Evolutionary conservation across 64 coral and sea anemone genomes (phyloP), one percentile per base, ranked within the genome.

Genomic region (Actinia equina): DNA sequence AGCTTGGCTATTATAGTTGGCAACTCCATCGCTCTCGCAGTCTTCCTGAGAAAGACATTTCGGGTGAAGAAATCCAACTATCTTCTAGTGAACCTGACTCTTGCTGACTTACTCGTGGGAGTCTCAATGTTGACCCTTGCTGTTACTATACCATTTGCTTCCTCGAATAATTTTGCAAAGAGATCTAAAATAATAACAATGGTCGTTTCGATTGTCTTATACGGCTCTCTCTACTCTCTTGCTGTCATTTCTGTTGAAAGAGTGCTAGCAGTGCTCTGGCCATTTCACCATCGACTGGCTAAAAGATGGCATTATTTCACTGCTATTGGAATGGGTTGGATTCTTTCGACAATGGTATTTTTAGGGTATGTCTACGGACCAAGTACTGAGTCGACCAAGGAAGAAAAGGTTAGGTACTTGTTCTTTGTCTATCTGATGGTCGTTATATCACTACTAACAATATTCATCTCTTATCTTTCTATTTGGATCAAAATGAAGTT

Each of bases 401-500:
- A 59, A 13, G 17, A 16, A 59, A 59, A 14, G 16, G 3, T 59
- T 9, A 16, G 58, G 5, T 2, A 59, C 58, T 59, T 59, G 17
- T 3, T 14, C 12, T 18, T 59, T 3, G 13, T 3, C 3, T 59
- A 59, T 18, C 12, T 14, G 3, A 14, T 59, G 13, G 12, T 59
- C 3, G 13, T 18, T 10, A 59, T 59, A 14, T 14, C 58, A 19
- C 61, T 64, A 2, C 61, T 64, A 5, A 64, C 61, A 64, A 64
- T 64, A 64, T 22, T 64, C 61, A 22, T n/a, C 61, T 64, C 61
- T 18, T 65, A 57, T 57, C 15, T 57, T 57, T 57, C 55, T 55
- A 84, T 84, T 25, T 84, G 82, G 44, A 53, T 84, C 43, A 84
- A 84, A n/a, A 59, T 27, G 82, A 46, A 27, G 22, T 82, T 49